Conservation (phyloP, 2,797 vertebrate species). For the Artibeus lituratus region DNA sequence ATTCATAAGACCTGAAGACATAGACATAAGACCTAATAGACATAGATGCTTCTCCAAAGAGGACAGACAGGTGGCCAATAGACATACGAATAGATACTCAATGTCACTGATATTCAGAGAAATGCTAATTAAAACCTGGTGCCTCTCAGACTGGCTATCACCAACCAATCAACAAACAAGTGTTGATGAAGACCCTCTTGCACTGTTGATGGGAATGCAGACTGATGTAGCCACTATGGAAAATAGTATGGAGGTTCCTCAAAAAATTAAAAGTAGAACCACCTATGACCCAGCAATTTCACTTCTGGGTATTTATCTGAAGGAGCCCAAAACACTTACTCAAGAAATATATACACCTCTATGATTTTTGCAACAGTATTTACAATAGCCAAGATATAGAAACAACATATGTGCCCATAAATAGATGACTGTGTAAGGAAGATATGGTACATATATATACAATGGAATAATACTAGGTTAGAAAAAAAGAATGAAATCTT, state of each 20-base stretch:
- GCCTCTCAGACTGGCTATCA: background rate
- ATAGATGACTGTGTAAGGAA: background rate
- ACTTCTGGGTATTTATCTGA: background rate
- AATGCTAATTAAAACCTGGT: background rate
- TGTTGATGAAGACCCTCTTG: background rate
- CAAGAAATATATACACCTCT: background rate
- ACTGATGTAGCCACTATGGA: background rate
- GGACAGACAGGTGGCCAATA: background rate
- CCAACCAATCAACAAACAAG: background rate
- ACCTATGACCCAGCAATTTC: background rate
- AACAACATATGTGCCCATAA: background rate
- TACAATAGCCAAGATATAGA: background rate
- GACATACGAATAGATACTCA: background rate
- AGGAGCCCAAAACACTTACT: background rate
- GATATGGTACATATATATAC: background rate
- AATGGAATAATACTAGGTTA: background rate
- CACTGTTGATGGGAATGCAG: background rate
- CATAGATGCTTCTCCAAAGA: background rate
- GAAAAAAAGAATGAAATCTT: background rate
- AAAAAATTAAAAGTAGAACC: background rate
- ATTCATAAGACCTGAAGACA: background rate
- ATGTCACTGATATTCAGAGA: background rate
- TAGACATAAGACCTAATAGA: too few relatives aligned
- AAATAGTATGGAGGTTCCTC: background rate
- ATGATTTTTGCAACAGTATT: background rate